phyloP scores from a whole-genome alignment of 2,113 vertebrate genomes.

The Dasypus novemcinctus region DNA sequence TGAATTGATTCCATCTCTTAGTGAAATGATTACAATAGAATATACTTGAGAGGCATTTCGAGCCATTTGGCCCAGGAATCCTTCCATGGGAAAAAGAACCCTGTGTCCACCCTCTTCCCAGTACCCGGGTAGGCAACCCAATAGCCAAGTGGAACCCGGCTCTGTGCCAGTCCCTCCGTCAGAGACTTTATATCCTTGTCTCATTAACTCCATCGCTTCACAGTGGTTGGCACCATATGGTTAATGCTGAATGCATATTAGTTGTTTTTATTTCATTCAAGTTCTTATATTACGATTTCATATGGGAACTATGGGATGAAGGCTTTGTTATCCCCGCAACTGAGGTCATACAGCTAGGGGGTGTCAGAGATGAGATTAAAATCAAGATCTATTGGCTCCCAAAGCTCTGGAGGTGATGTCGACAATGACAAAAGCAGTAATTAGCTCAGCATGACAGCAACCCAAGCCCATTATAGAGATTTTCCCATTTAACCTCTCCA shows the following conservation, averaged over 20 bases:
- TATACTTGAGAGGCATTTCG: not conserved
- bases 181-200: no score
- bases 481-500: not conserved
- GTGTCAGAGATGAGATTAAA: not conserved
- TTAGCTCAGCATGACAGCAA: not conserved
- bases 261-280: not conserved
- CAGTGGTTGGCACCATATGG: not conserved
- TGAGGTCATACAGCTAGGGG: not conserved
- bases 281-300: not conserved
- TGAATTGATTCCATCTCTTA: not conserved
- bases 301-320: not conserved
- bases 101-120: not conserved
- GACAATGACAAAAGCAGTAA: rapidly evolving
- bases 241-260: not conserved
- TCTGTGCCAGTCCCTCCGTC: not conserved
- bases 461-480: not conserved
- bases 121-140: no score
- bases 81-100: not conserved
- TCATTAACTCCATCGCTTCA: not conserved
- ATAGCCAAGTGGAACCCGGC: not conserved
- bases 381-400: not conserved
- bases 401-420: not conserved
- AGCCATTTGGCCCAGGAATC: not conserved
- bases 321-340: not conserved
- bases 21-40: not conserved